Conservation (phyloP, 2,797 vertebrate genomes). For the Mus minutoides region DNA sequence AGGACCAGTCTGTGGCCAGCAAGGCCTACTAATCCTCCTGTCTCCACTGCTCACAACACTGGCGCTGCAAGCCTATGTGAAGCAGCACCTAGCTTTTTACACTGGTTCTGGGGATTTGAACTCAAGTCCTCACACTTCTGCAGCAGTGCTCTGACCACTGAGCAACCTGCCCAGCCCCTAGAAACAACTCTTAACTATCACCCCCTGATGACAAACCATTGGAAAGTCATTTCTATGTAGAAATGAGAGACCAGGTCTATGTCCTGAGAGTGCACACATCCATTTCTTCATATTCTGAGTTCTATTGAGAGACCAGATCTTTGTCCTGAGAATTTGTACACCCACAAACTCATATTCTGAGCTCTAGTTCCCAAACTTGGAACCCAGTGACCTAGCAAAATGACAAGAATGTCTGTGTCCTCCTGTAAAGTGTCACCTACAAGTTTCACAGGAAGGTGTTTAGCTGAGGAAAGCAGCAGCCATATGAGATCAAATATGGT, state of each 20-base stretch:
- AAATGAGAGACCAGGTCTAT: neutral
- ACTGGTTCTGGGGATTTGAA: neutral
- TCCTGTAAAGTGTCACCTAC: neutral
- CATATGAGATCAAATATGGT: too few relatives aligned
- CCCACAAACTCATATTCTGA: neutral
- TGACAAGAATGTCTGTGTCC: neutral
- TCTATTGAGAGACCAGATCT: neutral
- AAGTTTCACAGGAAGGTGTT: neutral
- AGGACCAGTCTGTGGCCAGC: neutral
- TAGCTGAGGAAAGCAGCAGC: fast-evolving
- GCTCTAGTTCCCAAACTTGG: neutral
- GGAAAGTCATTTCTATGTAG: neutral
- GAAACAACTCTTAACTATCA: neutral
- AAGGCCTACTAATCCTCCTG: neutral
- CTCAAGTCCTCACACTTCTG: neutral
- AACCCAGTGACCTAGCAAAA: neutral
- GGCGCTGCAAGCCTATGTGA: neutral
- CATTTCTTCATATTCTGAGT: neutral
- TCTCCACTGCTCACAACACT: neutral
- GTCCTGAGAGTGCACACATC: neutral
- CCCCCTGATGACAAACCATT: neutral
- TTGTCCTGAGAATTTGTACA: neutral
- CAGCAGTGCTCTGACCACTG: neutral
- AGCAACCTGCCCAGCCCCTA: neutral
- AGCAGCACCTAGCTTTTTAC: neutral